These are phyloP conservation scores for Eurytoma californica DNA, from an alignment of 2,888 invertebrate genomes.

Conservation along the genomic window DNA sequence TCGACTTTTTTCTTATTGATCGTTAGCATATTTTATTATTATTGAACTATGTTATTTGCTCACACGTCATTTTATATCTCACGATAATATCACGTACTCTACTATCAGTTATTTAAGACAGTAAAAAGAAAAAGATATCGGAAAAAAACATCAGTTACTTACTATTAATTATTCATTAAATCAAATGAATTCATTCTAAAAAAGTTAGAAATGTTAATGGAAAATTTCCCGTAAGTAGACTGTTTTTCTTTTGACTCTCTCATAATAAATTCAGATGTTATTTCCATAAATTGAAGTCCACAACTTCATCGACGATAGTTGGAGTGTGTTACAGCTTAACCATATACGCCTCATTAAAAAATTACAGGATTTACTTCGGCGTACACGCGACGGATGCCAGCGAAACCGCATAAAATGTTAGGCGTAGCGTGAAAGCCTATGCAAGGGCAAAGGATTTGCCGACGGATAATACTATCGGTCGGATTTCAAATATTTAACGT, in stretches of 20 bases:
- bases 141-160: neutral
- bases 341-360: conserved; percentile 49
- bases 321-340: conserved; percentile 6
- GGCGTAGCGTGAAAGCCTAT: too few relatives aligned
- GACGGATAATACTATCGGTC: too few relatives aligned
- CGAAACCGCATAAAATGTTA: too few relatives aligned
- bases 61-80: too few relatives aligned
- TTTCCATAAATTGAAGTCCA: conserved; percentile 47
- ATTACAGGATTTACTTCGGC: conserved; percentile 45
- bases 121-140: neutral
- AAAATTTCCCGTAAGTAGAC: conserved; percentile 12
- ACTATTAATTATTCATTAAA: conserved; percentile 45
- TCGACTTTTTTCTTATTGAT: too few relatives aligned
- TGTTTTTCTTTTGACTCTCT: conserved; percentile 4
- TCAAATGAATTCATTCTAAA: neutral
- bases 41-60: too few relatives aligned
- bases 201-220: conserved; percentile 46
- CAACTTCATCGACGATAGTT: neutral
- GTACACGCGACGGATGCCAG: neutral
- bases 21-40: too few relatives aligned
- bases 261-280: conserved; percentile 40
- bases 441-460: too few relatives aligned
- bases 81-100: neutral
- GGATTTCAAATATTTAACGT: neutral
- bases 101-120: neutral